phyloP scores from a whole-genome alignment of 1,140 invertebrate species.

The Drosophila triauraria region DNA sequence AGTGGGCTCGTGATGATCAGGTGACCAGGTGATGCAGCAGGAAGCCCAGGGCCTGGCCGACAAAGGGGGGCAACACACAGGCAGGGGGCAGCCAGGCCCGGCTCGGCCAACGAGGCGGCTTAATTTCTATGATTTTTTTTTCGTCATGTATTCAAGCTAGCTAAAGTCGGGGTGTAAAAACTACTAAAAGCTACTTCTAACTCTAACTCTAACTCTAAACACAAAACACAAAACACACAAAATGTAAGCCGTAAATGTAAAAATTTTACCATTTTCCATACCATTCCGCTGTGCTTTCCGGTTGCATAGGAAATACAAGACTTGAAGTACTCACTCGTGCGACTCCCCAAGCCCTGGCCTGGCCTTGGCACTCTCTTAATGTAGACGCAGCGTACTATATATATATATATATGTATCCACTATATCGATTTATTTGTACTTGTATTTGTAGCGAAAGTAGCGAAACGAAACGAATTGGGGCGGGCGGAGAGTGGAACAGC shows the following conservation, averaged over 20 bases:
- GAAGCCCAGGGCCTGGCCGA: conserved; percentile 20
- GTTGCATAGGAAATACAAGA: conserved; percentile 55
- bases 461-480: conserved; percentile 41
- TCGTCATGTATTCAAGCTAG: conserved; percentile 56
- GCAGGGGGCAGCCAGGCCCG: conserved; percentile 13
- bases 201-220: conserved; percentile 33
- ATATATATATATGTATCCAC: conserved; percentile 28
- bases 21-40: conserved; percentile 5
- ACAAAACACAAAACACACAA: conserved; percentile 14
- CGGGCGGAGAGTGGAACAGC: conserved; percentile 23
- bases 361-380: conserved; percentile 14
- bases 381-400: conserved; percentile 15
- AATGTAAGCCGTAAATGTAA: conserved; percentile 37
- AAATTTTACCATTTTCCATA: conserved; percentile 49
- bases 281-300: conserved; percentile 70
- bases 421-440: conserved; percentile 38
- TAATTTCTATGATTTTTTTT: conserved; percentile 54
- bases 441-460: conserved; percentile 37
- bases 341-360: conserved; percentile 11
- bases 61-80: neutral
- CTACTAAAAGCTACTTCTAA: conserved; percentile 62
- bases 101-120: neutral
- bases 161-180: conserved; percentile 69
- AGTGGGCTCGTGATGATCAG: conserved; percentile 6
- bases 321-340: conserved; percentile 58